These are phyloP conservation scores for Borostomias antarcticus DNA, from an alignment of 2,797 vertebrate genomes.

Conservation along the genomic window DNA sequence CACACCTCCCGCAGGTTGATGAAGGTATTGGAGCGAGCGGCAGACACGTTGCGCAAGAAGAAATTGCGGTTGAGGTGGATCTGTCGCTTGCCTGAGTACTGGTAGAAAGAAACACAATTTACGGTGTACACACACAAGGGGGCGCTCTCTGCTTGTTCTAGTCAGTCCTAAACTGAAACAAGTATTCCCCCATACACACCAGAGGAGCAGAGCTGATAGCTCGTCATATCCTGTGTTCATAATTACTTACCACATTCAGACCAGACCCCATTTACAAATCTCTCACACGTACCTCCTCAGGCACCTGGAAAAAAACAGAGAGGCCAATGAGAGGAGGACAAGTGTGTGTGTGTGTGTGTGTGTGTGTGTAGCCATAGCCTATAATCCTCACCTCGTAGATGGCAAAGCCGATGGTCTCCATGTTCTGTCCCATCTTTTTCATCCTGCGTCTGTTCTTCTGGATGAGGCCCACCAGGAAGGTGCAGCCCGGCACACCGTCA, in stretches of 20 bases:
- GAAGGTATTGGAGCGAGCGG: not conserved
- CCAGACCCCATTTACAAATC: too few relatives aligned
- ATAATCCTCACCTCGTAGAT: slow-evolving; percentile 75
- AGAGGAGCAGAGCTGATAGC: not conserved
- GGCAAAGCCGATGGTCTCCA: slow-evolving; percentile 76
- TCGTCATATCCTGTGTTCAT: not conserved
- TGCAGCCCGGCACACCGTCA: slow-evolving; percentile 64
- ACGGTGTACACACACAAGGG: too few relatives aligned
- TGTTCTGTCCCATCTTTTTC: slow-evolving; percentile 71
- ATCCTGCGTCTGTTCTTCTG: slow-evolving; percentile 78
- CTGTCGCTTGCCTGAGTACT: too few relatives aligned
- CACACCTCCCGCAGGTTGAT: too few relatives aligned
- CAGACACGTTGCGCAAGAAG: not conserved
- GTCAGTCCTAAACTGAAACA: too few relatives aligned
- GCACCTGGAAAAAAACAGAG: not conserved
- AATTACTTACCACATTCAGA: not conserved
- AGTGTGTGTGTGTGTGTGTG: not conserved
- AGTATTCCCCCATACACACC: not conserved
- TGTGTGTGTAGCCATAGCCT: too few relatives aligned
- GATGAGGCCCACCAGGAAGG: slow-evolving; percentile 76
- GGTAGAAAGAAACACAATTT: too few relatives aligned
- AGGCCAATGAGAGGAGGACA: not conserved
- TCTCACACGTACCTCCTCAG: not conserved
- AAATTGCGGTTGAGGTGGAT: slow-evolving; percentile 1
- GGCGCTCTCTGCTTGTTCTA: too few relatives aligned